Evolutionary conservation across 2,113 vertebrate species (phyloP).

Genomic region (Oenanthe oenanthe): DNA sequence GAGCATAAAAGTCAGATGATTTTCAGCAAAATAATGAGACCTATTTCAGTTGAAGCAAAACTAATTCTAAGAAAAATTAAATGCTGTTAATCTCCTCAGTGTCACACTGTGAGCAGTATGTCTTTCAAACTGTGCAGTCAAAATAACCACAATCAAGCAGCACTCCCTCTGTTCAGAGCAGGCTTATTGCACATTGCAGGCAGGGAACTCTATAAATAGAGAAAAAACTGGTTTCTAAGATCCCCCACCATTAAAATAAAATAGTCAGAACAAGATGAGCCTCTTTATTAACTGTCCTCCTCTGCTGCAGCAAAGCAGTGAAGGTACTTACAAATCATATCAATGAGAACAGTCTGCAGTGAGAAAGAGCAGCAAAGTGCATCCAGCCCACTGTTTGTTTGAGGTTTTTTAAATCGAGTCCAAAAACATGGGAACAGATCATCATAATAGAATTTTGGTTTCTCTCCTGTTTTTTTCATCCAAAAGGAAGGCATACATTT

Average conservation of each 20-base stretch:
- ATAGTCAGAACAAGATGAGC: background rate
- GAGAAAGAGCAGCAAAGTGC: background rate
- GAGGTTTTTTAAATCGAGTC: background rate
- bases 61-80: slow-evolving; percentile 37
- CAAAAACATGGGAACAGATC: background rate
- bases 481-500: background rate
- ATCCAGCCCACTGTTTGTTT: background rate
- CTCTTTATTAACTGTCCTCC: background rate
- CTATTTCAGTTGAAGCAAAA: slow-evolving; percentile 33
- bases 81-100: slow-evolving; percentile 14
- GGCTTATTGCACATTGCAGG: background rate
- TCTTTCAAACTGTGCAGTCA: background rate
- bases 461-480: background rate
- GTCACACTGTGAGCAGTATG: background rate
- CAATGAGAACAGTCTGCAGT: background rate
- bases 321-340: background rate
- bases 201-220: background rate
- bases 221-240: background rate
- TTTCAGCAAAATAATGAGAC: slow-evolving; percentile 17
- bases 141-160: background rate
- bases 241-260: background rate
- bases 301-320: background rate
- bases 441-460: background rate
- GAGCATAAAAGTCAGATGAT: background rate
- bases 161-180: background rate